phyloP scores from a whole-genome alignment of 2,113 vertebrate genomes.

The Toxostoma redivivum region DNA sequence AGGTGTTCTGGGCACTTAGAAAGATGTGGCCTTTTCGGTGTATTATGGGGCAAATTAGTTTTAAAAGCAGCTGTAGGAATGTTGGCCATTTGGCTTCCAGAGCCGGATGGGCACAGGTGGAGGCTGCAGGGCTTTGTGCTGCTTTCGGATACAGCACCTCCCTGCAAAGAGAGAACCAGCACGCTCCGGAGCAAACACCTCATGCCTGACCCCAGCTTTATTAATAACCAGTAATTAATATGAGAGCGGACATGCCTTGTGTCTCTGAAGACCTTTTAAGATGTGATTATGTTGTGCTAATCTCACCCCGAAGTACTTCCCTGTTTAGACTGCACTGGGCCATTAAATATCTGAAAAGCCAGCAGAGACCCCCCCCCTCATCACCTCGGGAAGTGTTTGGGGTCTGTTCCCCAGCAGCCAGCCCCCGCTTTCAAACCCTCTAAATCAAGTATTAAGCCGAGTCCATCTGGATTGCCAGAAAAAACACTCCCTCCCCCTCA shows the following conservation, averaged over 20 bases:
- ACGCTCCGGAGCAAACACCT: background rate
- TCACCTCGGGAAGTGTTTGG: background rate
- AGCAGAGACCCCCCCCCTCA: background rate
- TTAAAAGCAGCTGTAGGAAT: background rate
- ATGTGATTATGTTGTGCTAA: slow-evolving; percentile 65
- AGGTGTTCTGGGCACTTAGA: slow-evolving; percentile 9
- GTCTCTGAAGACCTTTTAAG: slow-evolving; percentile 61
- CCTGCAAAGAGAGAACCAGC: background rate
- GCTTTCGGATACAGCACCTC: background rate
- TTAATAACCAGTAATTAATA: slow-evolving; percentile 58
- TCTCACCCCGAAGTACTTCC: slow-evolving; percentile 47
- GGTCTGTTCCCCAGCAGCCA: slow-evolving; percentile 30
- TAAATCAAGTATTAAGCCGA: slow-evolving; percentile 32
- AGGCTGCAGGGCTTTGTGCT: background rate
- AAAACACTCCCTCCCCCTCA: slow-evolving; percentile 34
- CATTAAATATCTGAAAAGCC: slow-evolving; percentile 48
- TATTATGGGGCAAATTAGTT: background rate
- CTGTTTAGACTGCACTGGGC: slow-evolving; percentile 19
- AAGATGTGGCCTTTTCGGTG: background rate
- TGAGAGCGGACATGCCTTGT: slow-evolving; percentile 25
- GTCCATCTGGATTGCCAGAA: slow-evolving; percentile 39
- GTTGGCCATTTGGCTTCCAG: background rate
- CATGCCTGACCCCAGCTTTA: background rate
- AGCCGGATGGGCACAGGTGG: background rate
- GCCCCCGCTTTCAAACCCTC: background rate